These are phyloP conservation scores for Allochrocebus solatus DNA, from an alignment of 2,797 vertebrate species.

Conservation along the genomic window DNA sequence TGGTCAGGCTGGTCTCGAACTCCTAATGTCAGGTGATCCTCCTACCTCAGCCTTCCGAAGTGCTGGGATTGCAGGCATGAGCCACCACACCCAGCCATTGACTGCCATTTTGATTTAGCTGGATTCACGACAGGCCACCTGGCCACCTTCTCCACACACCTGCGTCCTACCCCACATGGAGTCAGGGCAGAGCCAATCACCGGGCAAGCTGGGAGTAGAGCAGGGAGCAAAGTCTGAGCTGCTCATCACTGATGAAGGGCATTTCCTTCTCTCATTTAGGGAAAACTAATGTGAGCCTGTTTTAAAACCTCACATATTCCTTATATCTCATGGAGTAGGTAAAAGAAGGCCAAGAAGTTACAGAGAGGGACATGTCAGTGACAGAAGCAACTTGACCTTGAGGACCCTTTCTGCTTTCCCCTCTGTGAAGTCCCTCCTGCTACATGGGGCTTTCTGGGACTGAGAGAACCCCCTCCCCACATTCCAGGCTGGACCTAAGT, in stretches of 20 bases:
- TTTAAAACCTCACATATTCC: not conserved
- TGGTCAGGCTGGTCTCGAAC: not conserved
- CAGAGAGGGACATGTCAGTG: not conserved
- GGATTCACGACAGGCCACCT: not conserved
- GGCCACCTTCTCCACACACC: no score
- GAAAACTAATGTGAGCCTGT: not conserved
- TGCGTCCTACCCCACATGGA: not conserved
- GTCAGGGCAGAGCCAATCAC: no score
- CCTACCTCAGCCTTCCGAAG: not conserved
- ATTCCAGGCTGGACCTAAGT: not conserved
- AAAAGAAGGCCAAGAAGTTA: not conserved
- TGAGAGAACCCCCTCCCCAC: not conserved
- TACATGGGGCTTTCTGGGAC: not conserved
- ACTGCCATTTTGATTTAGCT: not conserved
- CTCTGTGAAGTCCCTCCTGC: not conserved
- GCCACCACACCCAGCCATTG: not conserved
- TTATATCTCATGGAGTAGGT: not conserved
- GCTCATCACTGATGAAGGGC: not conserved
- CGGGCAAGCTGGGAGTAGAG: not conserved
- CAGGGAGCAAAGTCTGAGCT: not conserved
- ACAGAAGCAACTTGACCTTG: not conserved
- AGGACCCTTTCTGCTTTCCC: not conserved
- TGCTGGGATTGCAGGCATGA: not conserved
- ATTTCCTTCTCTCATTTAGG: not conserved
- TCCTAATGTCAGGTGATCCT: not conserved